Evolutionary conservation across 1,140 invertebrate species (phyloP), one percentile per base, ranked within the genome.

Genomic region (Sycophila sp.): DNA sequence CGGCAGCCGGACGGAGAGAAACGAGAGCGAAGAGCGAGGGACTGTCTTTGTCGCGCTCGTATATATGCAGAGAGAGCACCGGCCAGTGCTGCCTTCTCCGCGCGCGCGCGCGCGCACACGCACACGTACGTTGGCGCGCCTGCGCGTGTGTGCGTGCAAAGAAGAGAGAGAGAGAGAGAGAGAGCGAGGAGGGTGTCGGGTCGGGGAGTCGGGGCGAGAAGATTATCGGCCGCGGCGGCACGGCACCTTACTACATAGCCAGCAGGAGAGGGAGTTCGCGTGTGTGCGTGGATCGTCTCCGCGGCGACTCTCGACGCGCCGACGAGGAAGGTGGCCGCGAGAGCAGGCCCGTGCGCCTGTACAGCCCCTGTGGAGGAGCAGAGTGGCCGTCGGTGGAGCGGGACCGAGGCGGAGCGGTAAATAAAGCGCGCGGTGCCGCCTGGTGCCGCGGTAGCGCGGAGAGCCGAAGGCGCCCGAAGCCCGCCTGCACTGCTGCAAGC

Each of bases 191-290:
- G 36, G 11, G 45, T 10, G 63, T n/a, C 19, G 65, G 40, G 53
- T 28, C 40, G 49, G 42, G 24, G 24, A 49, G 17, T 51, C 24
- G 32, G 55, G 40, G 65, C 49, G 64, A 67, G 65, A 68, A 68
- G 65, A 68, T 68, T 68, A 68, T 68, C 65, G 55, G 53, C 40
- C 55, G 65, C 22, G 28, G 65, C 55, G 65, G 55, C 55, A 68
- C 65, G 55, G 65, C 65, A 68, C 65, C 65, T 68, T 68, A 38
- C 40, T n/a, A 58, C 28, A 67, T 32, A 36, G 17, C 36, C 7
- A 1, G 40, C 17, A 0, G 24, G 42, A 19, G 36, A 65, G 42
- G 24, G 19, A 47, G 42, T n/a, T n/a, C n/a, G n/a, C n/a, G n/a
- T n/a, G 58, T 34, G 38, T 36, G 30, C 45, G 58, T 60, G 36